A percentile compares a stretch with the other conserved stretches of the same genome.
Evolutionary conservation across 2,113 vertebrate species (phyloP).

Genomic region (Nymphicus hollandicus): DNA sequence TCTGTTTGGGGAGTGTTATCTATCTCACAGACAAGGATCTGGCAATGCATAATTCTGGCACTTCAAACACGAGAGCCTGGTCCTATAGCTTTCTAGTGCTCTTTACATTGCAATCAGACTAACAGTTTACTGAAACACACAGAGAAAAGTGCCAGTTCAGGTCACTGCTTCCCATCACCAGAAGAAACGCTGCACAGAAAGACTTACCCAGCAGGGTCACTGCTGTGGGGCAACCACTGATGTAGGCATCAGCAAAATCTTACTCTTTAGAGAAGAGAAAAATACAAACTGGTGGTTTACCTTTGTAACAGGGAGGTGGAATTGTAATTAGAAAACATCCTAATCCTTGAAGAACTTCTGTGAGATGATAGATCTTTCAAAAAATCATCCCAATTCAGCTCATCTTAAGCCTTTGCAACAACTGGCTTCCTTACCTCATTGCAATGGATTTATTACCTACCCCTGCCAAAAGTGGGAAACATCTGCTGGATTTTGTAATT

Average conservation of each 20-base stretch:
- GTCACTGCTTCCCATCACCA: not conserved
- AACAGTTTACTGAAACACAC: not conserved
- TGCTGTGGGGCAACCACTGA: not conserved
- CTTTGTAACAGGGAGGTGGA: not conserved
- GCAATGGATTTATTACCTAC: not conserved
- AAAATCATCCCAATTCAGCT: not conserved
- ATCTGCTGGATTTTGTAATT: not conserved
- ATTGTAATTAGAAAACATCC: not conserved
- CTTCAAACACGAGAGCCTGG: not conserved
- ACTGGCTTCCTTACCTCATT: not conserved
- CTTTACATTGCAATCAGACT: not conserved
- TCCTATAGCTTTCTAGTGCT: not conserved
- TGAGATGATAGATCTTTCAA: not conserved
- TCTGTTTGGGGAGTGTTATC: not conserved
- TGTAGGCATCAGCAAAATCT: not conserved
- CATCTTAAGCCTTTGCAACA: not conserved
- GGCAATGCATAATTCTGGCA: not conserved
- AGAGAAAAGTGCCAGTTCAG: not conserved
- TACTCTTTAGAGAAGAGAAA: not conserved
- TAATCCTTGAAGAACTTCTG: not conserved
- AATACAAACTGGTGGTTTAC: not conserved
- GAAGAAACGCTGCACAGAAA: not conserved
- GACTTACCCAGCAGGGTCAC: not conserved
- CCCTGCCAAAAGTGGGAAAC: not conserved
- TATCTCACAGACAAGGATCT: not conserved